Evolutionary conservation across 2,113 vertebrate genomes (phyloP).

Genomic region (Acinonyx jubatus): DNA sequence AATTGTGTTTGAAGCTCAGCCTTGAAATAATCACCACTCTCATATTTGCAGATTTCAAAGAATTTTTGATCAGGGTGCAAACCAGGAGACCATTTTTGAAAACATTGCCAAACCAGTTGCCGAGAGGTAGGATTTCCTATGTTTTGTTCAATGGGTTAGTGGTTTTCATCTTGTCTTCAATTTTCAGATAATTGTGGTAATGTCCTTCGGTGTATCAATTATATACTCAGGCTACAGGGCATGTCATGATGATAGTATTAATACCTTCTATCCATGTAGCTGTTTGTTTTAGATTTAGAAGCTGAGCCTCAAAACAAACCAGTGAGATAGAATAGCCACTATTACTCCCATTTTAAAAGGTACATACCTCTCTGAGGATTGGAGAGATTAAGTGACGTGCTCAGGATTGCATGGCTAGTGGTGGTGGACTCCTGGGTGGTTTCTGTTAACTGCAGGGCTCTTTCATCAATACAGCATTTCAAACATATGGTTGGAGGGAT

Average conservation of each 20-base stretch:
- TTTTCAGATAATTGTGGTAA: neutral
- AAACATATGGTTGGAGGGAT: neutral
- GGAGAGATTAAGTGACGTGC: neutral
- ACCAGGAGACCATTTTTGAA: slow-evolving; percentile 96
- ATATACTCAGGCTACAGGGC: neutral
- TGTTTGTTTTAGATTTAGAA: slow-evolving; percentile 17
- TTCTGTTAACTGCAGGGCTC: neutral
- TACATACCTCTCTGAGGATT: neutral
- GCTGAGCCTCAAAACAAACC: neutral
- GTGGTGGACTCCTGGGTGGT: neutral
- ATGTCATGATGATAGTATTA: neutral
- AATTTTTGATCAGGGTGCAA: slow-evolving; percentile 93
- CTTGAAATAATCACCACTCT: slow-evolving; percentile 78
- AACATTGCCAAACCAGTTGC: slow-evolving; percentile 95
- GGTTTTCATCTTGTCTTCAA: slow-evolving; percentile 52
- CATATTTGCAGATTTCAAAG: slow-evolving; percentile 93
- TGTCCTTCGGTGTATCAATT: neutral
- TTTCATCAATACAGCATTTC: neutral
- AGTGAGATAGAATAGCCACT: neutral
- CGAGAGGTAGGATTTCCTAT: slow-evolving; percentile 90
- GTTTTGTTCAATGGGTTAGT: slow-evolving; percentile 41
- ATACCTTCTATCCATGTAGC: neutral
- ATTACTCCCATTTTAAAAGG: neutral
- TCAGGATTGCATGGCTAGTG: neutral
- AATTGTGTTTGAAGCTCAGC: slow-evolving; percentile 77